A percentile compares a stretch with the other conserved stretches of the same genome.
Conservation (phyloP, 2,888 invertebrate species). For the Microchrysa polita region DNA sequence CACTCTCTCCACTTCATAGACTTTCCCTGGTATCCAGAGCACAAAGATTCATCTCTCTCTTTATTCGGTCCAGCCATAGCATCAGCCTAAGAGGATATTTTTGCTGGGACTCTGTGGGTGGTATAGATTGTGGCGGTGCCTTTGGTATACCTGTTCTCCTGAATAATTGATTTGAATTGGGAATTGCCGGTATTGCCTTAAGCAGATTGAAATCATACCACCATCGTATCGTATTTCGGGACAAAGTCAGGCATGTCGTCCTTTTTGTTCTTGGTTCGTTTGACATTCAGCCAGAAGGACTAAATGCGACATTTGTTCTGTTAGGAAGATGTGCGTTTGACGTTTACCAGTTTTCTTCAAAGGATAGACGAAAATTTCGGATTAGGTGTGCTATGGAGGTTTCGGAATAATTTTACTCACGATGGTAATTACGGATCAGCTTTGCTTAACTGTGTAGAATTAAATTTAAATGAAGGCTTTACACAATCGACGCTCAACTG, state of each 20-base stretch:
- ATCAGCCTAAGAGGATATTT: background rate
- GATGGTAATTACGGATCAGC: no score
- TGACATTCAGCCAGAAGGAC: background rate
- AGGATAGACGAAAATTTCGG: no score
- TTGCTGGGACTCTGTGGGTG: no score
- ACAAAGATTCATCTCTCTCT: background rate
- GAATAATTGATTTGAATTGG: conserved; percentile 36
- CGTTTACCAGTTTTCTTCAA: no score
- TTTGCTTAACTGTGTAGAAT: no score
- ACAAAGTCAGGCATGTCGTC: background rate
- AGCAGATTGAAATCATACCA: conserved; percentile 33
- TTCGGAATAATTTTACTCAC: no score
- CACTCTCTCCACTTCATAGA: background rate
- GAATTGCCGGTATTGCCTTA: conserved; percentile 37
- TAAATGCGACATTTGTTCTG: no score
- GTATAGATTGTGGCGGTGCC: background rate
- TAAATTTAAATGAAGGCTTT: no score
- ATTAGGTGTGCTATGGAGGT: no score
- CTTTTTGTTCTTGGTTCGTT: background rate
- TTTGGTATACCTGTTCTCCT: conserved; percentile 15
- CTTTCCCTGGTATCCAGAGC: background rate
- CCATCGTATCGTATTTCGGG: background rate
- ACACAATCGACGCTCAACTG: no score
- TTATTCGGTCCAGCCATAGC: background rate
- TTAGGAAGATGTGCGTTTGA: no score